Conservation (phyloP, 1,140 invertebrate genomes). For the Lysiphlebus fabarum region DNA sequence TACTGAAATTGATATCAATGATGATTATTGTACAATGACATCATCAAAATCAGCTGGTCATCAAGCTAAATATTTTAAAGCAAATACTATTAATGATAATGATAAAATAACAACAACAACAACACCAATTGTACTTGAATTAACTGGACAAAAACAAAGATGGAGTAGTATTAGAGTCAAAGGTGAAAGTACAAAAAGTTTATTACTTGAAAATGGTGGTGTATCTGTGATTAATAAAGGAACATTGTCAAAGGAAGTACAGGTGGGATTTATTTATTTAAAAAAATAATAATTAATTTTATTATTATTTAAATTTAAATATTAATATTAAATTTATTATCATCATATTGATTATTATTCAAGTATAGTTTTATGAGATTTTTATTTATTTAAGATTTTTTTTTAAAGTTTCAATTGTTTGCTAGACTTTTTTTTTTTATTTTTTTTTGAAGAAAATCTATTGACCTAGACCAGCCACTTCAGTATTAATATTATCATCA, state of each 20-base stretch:
- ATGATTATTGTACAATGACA: conserved; percentile 31
- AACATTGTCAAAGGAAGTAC: conserved; percentile 49
- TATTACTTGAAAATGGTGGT: conserved; percentile 50
- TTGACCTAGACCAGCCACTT: too few species aligned
- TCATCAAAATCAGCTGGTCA: conserved; percentile 10
- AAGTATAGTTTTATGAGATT: too few species aligned
- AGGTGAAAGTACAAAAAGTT: conserved; percentile 51
- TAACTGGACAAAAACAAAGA: conserved; percentile 30
- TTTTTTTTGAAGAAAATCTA: too few species aligned
- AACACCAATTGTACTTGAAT: conserved; percentile 20
- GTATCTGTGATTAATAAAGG: conserved; percentile 42
- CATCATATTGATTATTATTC: too few species aligned
- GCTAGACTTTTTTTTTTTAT: too few species aligned
- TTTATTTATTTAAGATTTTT: too few species aligned
- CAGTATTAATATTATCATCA: too few species aligned
- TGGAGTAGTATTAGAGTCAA: conserved; percentile 53
- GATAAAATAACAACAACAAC: conserved; percentile 26
- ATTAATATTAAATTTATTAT: too few species aligned
- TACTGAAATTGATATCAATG: neutral
- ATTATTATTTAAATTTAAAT: neutral
- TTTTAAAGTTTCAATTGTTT: too few species aligned
- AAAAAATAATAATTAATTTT: conserved; percentile 5
- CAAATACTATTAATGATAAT: conserved; percentile 43
- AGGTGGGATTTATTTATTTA: neutral
- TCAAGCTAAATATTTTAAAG: conserved; percentile 29